Evolutionary conservation across 2,888 invertebrate genomes (phyloP), one percentile per base, ranked within the genome.

Genomic region (Kuschelorhynchus macadamiae): DNA sequence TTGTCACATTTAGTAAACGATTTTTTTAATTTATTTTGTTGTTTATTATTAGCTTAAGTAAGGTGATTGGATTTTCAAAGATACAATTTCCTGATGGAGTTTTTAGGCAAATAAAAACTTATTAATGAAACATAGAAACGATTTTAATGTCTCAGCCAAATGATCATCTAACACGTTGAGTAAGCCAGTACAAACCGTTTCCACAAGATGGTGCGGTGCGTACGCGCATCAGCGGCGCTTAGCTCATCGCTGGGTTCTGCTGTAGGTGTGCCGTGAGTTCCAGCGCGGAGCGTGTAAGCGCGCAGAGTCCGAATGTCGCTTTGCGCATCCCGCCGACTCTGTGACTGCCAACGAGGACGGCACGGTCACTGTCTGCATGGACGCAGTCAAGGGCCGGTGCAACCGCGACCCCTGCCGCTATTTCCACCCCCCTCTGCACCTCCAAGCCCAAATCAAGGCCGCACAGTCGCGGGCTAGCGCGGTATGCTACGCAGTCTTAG

Each of bases 351-450:
- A 95, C 90, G 93, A 94, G 88, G 97, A 97, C 92, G 96, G 96
- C 92, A 93, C 95, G 88, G 96, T 97, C 91, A 96, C 96, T 90
- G 96, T 97, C 91, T 97, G 97, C 95, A 97, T 97, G 96, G 97
- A 97, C 92, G 96, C 95, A 91, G 94, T 97, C 90, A 95, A 95
- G 92, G 95, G 95, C 90, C 93, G 95, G 92, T 97, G 97, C 92
- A 92, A 94, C 91, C 95, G 97, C 91, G 96, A 96, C 90, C 95
- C 95, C 91, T 97, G 97, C 94, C 95, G 96, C 92, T 97, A 97
- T 95, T 97, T 96, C 93, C 97, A 97, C 92, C 97, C 97, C 90
- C 97, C 97, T 91, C 93, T 96, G 92, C 97, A 97, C 94, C 96
- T 97, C 90, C 95, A 95, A 93, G 94, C 94, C 92, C 95, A 95